These are phyloP conservation scores for Phorcus lineatus DNA, from an alignment of 2,888 invertebrate genomes.

Conservation along the genomic window DNA sequence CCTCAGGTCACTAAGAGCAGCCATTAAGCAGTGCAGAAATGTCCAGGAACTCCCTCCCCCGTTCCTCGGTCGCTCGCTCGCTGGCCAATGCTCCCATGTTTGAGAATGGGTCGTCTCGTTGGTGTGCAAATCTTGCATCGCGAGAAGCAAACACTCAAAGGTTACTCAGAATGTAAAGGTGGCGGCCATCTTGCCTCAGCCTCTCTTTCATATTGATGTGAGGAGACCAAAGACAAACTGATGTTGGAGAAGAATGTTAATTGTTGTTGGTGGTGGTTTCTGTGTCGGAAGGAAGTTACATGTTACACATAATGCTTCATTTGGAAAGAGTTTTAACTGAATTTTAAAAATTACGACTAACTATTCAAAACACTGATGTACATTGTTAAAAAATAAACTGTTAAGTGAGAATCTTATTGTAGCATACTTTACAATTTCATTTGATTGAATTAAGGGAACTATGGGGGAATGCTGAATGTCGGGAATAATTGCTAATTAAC, in stretches of 20 bases:
- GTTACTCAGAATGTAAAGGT: neutral
- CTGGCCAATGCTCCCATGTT: neutral
- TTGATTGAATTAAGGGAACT: too few relatives aligned
- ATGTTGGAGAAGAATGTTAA: neutral
- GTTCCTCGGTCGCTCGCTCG: neutral
- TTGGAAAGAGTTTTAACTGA: too few relatives aligned
- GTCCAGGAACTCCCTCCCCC: too few relatives aligned
- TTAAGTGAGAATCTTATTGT: too few relatives aligned
- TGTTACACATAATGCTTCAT: neutral
- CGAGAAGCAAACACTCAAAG: neutral
- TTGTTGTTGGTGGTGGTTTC: neutral
- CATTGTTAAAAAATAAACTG: too few relatives aligned
- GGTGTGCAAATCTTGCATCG: neutral
- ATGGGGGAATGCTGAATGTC: too few relatives aligned
- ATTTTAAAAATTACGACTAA: too few relatives aligned
- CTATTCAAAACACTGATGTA: too few relatives aligned
- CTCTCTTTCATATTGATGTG: conserved; percentile 5
- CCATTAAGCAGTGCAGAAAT: too few relatives aligned
- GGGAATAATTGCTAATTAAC: too few relatives aligned
- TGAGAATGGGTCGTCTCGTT: conserved; percentile 8
- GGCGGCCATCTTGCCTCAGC: neutral
- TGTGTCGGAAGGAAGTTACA: neutral
- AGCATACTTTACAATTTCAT: too few relatives aligned
- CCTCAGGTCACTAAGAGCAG: too few relatives aligned
- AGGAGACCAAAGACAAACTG: neutral